A percentile compares a stretch with the other conserved stretches of the same genome.
Evolutionary conservation across 1,140 invertebrate species (phyloP).

Genomic region (Heliconius hewitsoni): DNA sequence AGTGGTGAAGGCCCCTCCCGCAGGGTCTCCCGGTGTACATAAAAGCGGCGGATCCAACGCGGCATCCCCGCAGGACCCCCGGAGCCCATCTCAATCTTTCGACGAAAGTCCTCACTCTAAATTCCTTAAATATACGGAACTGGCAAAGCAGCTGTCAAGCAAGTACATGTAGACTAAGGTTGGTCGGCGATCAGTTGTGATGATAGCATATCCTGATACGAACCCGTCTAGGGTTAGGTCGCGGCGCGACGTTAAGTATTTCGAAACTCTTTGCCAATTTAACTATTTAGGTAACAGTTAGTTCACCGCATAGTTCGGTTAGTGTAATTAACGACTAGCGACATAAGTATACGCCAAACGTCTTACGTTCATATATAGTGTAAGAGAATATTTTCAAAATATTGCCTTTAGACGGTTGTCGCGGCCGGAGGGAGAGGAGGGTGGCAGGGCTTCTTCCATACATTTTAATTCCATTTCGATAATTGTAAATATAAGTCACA

Average conservation of each 20-base stretch:
- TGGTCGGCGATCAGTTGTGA: slow-evolving; percentile 69
- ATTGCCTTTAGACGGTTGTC: slow-evolving; percentile 76
- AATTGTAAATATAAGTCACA: slow-evolving; percentile 79
- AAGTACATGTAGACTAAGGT: slow-evolving; percentile 89
- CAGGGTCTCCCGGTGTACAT: slow-evolving; percentile 70
- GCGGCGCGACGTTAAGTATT: slow-evolving; percentile 78
- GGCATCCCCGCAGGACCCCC: slow-evolving; percentile 81
- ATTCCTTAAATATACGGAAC: slow-evolving; percentile 97
- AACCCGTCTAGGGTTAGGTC: slow-evolving; percentile 75
- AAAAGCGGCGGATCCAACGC: slow-evolving; percentile 78
- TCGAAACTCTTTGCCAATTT: slow-evolving; percentile 81
- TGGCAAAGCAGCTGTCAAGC: slow-evolving; percentile 97
- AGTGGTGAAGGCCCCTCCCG: slow-evolving; percentile 79
- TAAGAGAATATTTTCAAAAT: slow-evolving; percentile 80
- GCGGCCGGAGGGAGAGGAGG: slow-evolving; percentile 40
- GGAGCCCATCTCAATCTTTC: slow-evolving; percentile 83
- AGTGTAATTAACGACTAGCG: slow-evolving; percentile 79
- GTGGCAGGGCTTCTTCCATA: slow-evolving; percentile 69
- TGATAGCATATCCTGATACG: slow-evolving; percentile 81
- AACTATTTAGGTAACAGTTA: slow-evolving; percentile 80
- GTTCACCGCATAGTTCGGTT: slow-evolving; percentile 77
- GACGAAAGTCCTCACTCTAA: slow-evolving; percentile 97
- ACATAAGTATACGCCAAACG: slow-evolving; percentile 82
- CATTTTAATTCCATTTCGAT: slow-evolving; percentile 78
- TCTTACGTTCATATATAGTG: slow-evolving; percentile 78